Percentiles rank a stretch among this genome's conserved stretches.
Evolutionary conservation across 2,888 invertebrate genomes (phyloP).

Genomic region (Mimumesa dahlbomi): DNA sequence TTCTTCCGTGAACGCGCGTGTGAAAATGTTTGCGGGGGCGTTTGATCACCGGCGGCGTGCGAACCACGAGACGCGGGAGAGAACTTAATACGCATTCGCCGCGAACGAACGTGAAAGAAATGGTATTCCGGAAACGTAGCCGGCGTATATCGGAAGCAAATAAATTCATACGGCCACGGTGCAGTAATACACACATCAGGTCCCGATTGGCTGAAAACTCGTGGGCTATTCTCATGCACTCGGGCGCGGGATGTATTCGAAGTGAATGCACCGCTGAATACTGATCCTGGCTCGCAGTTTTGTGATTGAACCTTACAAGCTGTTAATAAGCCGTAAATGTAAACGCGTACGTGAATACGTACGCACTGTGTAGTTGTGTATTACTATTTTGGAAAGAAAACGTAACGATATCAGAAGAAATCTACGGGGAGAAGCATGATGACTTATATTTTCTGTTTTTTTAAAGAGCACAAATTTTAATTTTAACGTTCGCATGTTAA

Average conservation of each 20-base stretch:
- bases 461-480: no score
- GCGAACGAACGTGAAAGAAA: not conserved
- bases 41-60: no score
- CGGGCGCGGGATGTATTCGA: constrained; percentile 28
- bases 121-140: not conserved
- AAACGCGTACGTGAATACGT: not conserved
- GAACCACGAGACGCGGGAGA: no score
- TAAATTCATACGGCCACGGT: constrained; percentile 28
- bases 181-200: constrained; percentile 30
- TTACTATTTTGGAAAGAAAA: no score
- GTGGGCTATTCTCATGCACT: constrained; percentile 24
- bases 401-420: not conserved
- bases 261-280: constrained; percentile 36
- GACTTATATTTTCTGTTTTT: no score
- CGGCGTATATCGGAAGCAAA: constrained; percentile 26
- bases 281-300: constrained; percentile 31
- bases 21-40: no score
- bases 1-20: no score
- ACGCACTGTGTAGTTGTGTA: no score
- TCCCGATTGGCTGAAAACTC: constrained; percentile 37
- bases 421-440: no score
- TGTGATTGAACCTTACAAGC: constrained; percentile 26
- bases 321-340: constrained; percentile 38
- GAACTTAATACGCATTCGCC: no score
- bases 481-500: no score